Conservation (phyloP, 2,888 invertebrate genomes). For the Polyploca ridens region DNA sequence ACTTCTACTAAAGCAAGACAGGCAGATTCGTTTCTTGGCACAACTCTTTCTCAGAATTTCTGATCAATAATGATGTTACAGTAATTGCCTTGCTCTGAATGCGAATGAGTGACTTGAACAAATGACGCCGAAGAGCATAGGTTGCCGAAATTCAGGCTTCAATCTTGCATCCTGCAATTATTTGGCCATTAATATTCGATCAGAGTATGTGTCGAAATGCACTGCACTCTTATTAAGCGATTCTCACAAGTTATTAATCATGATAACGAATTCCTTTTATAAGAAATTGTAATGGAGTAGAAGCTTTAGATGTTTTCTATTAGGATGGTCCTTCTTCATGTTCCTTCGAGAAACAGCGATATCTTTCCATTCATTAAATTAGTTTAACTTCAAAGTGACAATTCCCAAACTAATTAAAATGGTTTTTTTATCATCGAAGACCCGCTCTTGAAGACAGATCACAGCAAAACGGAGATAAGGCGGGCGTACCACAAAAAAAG, state of each 20-base stretch:
- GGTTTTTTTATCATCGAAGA: conserved; percentile 8
- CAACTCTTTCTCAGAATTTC: not conserved
- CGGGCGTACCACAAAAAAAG: conserved; percentile 46
- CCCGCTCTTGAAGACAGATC: conserved; percentile 42
- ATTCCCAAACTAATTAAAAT: conserved; percentile 14
- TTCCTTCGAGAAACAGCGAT: not conserved
- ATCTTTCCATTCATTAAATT: conserved; percentile 11
- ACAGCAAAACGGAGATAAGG: conserved; percentile 48
- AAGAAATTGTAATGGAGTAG: not conserved
- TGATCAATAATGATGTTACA: conserved; percentile 33
- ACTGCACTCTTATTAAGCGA: conserved; percentile 23
- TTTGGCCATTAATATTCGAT: conserved; percentile 66
- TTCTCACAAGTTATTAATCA: conserved; percentile 27
- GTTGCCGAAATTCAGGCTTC: conserved; percentile 50
- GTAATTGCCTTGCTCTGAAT: conserved; percentile 32
- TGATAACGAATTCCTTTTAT: conserved; percentile 1
- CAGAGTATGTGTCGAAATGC: conserved; percentile 47
- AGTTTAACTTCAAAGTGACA: conserved; percentile 9
- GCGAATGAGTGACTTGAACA: conserved; percentile 50
- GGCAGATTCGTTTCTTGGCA: not conserved
- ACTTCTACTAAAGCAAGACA: not conserved
- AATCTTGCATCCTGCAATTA: conserved; percentile 58
- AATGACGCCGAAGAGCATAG: conserved; percentile 57
- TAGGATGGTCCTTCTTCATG: too few relatives aligned
- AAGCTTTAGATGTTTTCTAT: not conserved